phyloP scores from a whole-genome alignment of 2,797 vertebrate species.

The Pelobates cultripes region DNA sequence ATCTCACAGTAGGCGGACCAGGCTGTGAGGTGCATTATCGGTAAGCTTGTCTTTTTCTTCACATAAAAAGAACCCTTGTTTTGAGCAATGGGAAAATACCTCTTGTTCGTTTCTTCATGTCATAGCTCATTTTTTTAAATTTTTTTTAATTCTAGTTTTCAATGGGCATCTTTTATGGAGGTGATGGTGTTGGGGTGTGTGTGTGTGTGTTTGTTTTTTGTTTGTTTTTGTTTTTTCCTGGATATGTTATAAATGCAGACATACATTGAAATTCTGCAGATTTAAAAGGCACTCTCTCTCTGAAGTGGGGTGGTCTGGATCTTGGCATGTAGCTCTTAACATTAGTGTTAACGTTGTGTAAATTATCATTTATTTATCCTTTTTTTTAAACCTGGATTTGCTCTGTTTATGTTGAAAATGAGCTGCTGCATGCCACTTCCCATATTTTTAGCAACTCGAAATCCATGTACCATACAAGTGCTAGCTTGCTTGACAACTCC shows the following conservation, averaged over 20 bases:
- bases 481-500: constrained; percentile 3
- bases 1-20: not conserved
- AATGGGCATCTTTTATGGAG: not conserved
- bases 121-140: too few relatives aligned
- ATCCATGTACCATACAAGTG: not conserved
- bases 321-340: not conserved
- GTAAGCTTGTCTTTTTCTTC: too few relatives aligned
- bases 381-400: not conserved
- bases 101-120: too few relatives aligned
- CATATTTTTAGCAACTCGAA: constrained; percentile 8
- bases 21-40: not conserved
- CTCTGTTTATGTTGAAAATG: constrained; percentile 16
- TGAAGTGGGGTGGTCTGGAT: not conserved
- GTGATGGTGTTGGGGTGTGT: not conserved
- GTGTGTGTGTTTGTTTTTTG: not conserved
- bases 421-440: not conserved
- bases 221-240: too few relatives aligned
- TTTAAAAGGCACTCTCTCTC: not conserved
- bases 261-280: too few relatives aligned
- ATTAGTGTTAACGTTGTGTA: not conserved
- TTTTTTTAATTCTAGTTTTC: too few relatives aligned
- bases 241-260: too few relatives aligned
- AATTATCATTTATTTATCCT: not conserved
- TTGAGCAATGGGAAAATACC: too few relatives aligned
- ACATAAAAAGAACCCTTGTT: too few relatives aligned